Evolutionary conservation across 2,888 invertebrate species (phyloP), one percentile per base, ranked within the genome.

Genomic region (Xanthia togata): DNA sequence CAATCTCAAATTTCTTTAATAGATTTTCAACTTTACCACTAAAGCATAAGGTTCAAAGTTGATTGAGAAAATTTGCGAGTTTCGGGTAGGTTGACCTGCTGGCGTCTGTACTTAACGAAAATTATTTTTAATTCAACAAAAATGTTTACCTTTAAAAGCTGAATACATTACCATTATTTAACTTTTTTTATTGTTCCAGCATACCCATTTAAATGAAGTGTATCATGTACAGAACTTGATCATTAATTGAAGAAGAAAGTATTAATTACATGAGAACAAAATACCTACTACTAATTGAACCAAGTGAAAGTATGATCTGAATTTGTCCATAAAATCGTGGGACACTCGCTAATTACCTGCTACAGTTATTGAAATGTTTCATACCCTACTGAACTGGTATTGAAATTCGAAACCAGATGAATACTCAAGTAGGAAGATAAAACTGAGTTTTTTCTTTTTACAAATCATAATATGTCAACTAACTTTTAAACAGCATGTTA

Each of bases 171-270:
- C 17, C 31, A 57, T 57, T 57, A 75, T 57, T 64, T 12, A 44
- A 74, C 23, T 17, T 12, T 44, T 47, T n/a, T 50, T 17, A 60
- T 62, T 70, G 17, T 62, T 31, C 44, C 38, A 47, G 17, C n/a
- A 44, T 55, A 67, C 11, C n/a, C 50, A 50, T 14, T 50, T 35
- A 59, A 64, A 50, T 62, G 31, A 64, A 63, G n/a, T 70, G 41
- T 60, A 55, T 35, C 44, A 65, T 71, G 31, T 60, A 73, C 68
- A 47, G 12, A 73, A 84, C 67, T 67, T n/a, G 73, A 81, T 81
- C 59, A 65, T 71, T 69, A 77, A 79, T 78, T 77, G 17, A 67
- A 11, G 70, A 69, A 73, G 86, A 86, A 83, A 86, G 88, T 87
- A 77, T 86, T 70, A 44, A 78, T 87, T 78, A 74, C 71, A 64